Evolutionary conservation across 2,797 vertebrate species (phyloP), one percentile per base, ranked within the genome.

Genomic region (Eidolon dupreanum): DNA sequence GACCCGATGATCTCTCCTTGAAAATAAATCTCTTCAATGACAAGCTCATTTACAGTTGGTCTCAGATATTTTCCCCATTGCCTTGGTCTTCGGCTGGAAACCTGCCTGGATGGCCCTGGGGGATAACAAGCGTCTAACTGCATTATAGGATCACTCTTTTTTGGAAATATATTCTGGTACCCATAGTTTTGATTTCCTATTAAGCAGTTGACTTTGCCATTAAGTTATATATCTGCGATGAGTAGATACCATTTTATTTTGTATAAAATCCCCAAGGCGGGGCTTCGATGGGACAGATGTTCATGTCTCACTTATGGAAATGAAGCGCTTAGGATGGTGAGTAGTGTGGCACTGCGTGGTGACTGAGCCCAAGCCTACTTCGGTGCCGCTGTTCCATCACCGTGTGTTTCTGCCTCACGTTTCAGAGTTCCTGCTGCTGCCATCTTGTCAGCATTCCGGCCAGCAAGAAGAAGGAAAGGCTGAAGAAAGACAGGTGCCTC

Each of bases 21-120:
- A 84, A 84, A 92, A 97, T 33, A 57, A 97, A 85, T 92, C 84
- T 95, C 84, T 92, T 87, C 61, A 81, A 77, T 73, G 84, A 95
- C 53, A 95, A 85, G 38, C 55, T 88, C 36, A 49, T 79, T 89
- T 65, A 66, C 57, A 59, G 46, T 26, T 87, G 31, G 19, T 43
- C 38, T 94, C 61, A 33, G 22, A 55, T 65, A 83, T 49, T 59
- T 63, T 31, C 31, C 55, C 53, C 65, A 20, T 41, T n/a, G 75
- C 68, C 75, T 55, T 68, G 49, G 36, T 97, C 78, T 75, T 82
- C 87, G 51, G 0, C n/a, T 87, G 95, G 75, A 93, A 94, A 38
- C 41, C 49, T 66, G 84, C 49, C 70, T 8, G 5, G 43, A 43
- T 28, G 68, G 70, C 63, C 43, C 36, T 36, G 31, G 46, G 78